Base-by-base conservation (phyloP, 2,888 invertebrate genomes). In the Thereva unica region DNA sequence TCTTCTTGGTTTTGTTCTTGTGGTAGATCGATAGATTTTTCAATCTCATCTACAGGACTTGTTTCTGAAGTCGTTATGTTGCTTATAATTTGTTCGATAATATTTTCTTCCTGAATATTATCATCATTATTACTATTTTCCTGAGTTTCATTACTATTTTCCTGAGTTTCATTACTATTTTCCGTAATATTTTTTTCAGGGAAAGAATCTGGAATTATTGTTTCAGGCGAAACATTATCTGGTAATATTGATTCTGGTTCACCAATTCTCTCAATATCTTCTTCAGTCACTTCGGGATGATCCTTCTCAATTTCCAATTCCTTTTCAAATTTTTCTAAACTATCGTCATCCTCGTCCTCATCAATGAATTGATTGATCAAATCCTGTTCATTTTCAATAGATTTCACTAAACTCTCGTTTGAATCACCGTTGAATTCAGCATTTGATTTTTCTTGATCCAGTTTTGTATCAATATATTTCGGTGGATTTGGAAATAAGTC, bases 401-500 rank as follows among this genome's bases (percentile, higher is more conserved):
- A 42, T 35, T 23, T 55, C 3, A 40, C 6, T 12, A 38, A 38
- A 47, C 57, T 59, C 38, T 54, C 47, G 37, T 50, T 53, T 4
- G 49, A 47, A 4, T 40, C 49, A 5, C 8, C 47, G 9, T 23
- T 42, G 7, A 42, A 44, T 40, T 38, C 64, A 9, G 34, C 45
- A 5, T 47, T 44, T 47, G 55, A 45, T 9, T 53, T 23, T 34
- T 42, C 41, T 35, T 53, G 50, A 4, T 70, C 68, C 12, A 34
- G 45, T 9, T 67, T 12, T 38, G 35, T 12, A 4, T 68, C 64
- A 52, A 71, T 67, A 53, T 67, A 66, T 56, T 69, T 70, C 45
- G 73, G 73, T 55, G 73, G 72, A 69, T 73, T 72, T 50, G 73
- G 73, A 67, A 73, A 73, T 23, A 73, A 64, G 61, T 73, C 73